Base-by-base conservation (phyloP, 2,888 invertebrate species). In the Synergus itoensis region DNA sequence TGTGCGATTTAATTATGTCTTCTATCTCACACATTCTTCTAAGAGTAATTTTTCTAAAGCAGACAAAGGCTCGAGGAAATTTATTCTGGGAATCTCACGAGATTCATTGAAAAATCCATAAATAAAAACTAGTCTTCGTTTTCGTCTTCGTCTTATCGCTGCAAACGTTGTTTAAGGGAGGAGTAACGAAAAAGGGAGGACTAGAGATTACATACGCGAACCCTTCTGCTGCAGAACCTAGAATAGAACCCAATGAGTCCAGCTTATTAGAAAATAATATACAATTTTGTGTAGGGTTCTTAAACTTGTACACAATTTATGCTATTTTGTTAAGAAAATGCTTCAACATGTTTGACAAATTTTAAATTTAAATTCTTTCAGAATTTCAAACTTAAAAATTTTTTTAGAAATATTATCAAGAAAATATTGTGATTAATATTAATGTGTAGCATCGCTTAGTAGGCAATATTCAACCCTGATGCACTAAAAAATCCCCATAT, bases 221-320 rank as follows among this genome's bases (percentile, higher is more conserved):
- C 98, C 98, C 93, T 97, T 98, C 93, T 98, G 98, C 93, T 98
- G 98, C 89, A 98, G 94, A 89, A 98, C 94, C 94, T 94, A 90
- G 81, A 92, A 91, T 87, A 84, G 77, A 86, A 62, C 82, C 77
- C 82, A 88, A 86, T 81, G 80, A 84, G 84, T 86, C 81, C 84
- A 83, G 69, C 82, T 84, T 85, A 83, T 82, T 85, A 80, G 57
- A 77, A 40, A 36, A 65, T 53, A 65, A 45, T 76, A 1, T 21
- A 60, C 60, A 60, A 18, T 21, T 12, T 12, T 60, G 12, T 21
- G 18, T 12, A 60, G 21, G 60, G 21, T 60, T 60, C 60, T 21
- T 21, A 60, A 21, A 12, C 4, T 60, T 18, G 8, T 4, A 21
- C 4, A 60, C 18, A 60, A 60, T 28, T 21, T 14, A 60, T 28